These are phyloP conservation scores for Falco berigora DNA, from an alignment of 2,797 vertebrate species.

Conservation along the genomic window DNA sequence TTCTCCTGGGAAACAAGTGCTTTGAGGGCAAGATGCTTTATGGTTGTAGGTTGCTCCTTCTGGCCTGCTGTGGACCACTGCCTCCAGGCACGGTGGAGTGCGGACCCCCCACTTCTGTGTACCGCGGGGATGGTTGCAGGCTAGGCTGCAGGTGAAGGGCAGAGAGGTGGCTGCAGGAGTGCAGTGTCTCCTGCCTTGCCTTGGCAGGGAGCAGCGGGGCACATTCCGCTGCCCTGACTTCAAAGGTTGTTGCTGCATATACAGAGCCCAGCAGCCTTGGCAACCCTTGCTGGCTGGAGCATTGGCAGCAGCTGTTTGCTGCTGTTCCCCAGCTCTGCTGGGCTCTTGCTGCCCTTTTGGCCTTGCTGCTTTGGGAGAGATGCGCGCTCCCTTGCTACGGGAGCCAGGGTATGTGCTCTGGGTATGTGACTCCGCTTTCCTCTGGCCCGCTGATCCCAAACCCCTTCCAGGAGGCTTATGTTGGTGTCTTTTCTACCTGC, in stretches of 20 bases:
- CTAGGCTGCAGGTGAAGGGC: neutral
- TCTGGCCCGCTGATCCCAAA: neutral
- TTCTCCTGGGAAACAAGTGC: neutral
- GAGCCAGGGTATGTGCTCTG: neutral
- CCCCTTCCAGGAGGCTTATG: fast-evolving
- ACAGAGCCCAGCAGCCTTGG: slow-evolving; percentile 56
- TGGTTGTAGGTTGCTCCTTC: neutral
- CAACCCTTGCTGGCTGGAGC: neutral
- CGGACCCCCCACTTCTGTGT: neutral
- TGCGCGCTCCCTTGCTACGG: neutral
- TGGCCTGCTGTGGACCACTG: neutral
- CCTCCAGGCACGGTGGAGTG: fast-evolving
- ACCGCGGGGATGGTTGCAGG: fast-evolving
- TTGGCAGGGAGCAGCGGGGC: neutral
- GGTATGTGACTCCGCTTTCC: neutral
- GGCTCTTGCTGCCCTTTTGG: neutral
- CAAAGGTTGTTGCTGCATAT: slow-evolving; percentile 56
- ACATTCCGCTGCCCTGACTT: slow-evolving; percentile 46
- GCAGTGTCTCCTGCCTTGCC: neutral
- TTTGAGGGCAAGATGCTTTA: neutral
- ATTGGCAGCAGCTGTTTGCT: slow-evolving; percentile 28
- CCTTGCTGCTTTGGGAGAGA: neutral
- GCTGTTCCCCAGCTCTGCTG: neutral
- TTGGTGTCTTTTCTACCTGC: neutral
- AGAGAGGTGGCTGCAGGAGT: neutral